Evolutionary conservation across 2,888 invertebrate species (phyloP).

Genomic region (Mechanitis mazaeus): DNA sequence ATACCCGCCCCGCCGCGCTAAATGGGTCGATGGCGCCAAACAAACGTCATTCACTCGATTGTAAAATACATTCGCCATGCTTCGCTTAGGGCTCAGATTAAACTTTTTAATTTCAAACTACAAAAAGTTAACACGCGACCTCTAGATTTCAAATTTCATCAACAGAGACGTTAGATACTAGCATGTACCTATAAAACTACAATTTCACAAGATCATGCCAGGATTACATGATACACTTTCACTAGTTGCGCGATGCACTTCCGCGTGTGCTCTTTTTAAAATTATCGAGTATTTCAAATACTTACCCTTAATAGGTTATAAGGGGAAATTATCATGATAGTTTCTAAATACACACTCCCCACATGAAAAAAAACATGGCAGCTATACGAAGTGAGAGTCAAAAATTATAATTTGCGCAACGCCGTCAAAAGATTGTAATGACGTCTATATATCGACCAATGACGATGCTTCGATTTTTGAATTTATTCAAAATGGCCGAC

Average conservation of each 20-base stretch:
- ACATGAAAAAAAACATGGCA: constrained; percentile 88
- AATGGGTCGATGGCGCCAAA: constrained; percentile 75
- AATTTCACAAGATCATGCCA: constrained; percentile 73
- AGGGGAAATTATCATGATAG: constrained; percentile 69
- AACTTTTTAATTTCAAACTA: constrained; percentile 29
- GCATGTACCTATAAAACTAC: constrained; percentile 51
- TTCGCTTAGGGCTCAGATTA: constrained; percentile 2
- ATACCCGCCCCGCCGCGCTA: constrained; percentile 63
- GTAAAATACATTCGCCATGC: constrained; percentile 39
- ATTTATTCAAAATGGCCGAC: constrained; percentile 61
- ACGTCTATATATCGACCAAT: constrained; percentile 66
- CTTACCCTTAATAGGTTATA: constrained; percentile 68
- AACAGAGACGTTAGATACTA: constrained; percentile 44
- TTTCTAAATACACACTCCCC: constrained; percentile 77
- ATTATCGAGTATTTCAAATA: constrained; percentile 39
- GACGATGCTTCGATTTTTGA: constrained; percentile 45
- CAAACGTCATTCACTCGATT: constrained; percentile 61
- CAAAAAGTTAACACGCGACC: constrained; percentile 22
- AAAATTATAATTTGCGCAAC: constrained; percentile 72
- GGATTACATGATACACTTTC: constrained; percentile 77
- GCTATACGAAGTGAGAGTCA: constrained; percentile 68
- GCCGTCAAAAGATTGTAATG: constrained; percentile 65
- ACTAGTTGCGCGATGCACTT: constrained; percentile 60
- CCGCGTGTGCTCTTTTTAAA: constrained; percentile 48
- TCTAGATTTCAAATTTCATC: constrained; percentile 36